Conservation (phyloP, 2,888 invertebrate genomes). For the Zootermopsis nevadensis region DNA sequence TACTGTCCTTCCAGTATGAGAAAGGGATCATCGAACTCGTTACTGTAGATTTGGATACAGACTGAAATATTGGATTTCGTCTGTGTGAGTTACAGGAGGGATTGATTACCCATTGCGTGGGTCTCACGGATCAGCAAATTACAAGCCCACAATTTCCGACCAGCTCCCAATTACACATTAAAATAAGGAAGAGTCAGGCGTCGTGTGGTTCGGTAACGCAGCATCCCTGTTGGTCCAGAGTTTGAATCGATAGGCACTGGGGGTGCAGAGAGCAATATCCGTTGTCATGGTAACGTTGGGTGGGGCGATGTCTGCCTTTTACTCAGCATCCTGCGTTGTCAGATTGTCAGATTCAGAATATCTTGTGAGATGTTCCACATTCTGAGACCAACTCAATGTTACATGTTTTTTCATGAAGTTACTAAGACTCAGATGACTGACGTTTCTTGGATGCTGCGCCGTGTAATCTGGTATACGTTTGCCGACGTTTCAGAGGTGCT, state of each 20-base stretch:
- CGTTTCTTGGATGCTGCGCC: too few relatives aligned
- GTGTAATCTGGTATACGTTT: too few relatives aligned
- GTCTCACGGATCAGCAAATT: not conserved
- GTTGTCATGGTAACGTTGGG: constrained; percentile 34
- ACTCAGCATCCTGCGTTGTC: constrained; percentile 25
- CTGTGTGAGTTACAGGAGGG: too few relatives aligned
- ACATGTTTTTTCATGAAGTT: not conserved
- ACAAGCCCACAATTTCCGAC: constrained; percentile 1
- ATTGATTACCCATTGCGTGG: too few relatives aligned
- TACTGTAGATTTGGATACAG: too few relatives aligned
- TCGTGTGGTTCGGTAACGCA: not conserved
- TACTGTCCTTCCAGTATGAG: too few relatives aligned
- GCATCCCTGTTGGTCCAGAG: constrained; percentile 31
- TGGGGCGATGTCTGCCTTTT: constrained; percentile 13
- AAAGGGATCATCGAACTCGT: too few relatives aligned
- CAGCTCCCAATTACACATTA: not conserved
- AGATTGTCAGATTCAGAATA: constrained; percentile 16
- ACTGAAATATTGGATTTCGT: too few relatives aligned
- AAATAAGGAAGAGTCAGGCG: not conserved
- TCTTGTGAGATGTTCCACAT: too few relatives aligned
- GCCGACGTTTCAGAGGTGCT: too few relatives aligned
- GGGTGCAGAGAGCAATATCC: constrained; percentile 35
- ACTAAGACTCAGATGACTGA: too few relatives aligned
- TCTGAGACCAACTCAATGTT: not conserved
- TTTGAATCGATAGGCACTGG: constrained; percentile 34